phyloP scores from a whole-genome alignment of 2,113 vertebrate species.

The Tyrannus savana region DNA sequence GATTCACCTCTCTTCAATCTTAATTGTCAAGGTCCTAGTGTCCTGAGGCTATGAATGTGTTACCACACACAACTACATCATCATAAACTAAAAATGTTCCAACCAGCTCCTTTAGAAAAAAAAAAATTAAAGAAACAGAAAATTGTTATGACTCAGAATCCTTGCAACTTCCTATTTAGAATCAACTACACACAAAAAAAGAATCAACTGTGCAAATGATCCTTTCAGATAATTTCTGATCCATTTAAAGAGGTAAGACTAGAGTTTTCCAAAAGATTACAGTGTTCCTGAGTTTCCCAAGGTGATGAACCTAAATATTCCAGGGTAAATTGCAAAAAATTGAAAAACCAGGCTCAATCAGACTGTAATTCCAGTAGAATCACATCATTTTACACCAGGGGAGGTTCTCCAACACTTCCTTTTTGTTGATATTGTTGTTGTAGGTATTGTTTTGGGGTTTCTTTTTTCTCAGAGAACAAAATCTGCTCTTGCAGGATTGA shows the following conservation, averaged over 20 bases:
- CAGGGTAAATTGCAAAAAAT: background rate
- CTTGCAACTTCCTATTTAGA: background rate
- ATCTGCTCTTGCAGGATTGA: background rate
- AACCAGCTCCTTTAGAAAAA: background rate
- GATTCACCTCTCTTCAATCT: background rate
- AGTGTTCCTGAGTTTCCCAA: background rate
- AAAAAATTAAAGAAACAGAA: background rate
- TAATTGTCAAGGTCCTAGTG: background rate
- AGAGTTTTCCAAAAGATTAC: background rate
- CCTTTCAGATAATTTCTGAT: background rate
- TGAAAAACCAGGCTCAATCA: background rate
- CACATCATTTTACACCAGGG: background rate
- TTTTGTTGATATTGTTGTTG: background rate
- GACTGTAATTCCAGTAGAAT: background rate
- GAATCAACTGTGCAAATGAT: background rate
- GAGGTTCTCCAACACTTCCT: background rate
- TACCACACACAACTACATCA: background rate
- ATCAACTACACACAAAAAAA: background rate
- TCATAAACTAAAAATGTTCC: background rate
- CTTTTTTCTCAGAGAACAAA: background rate
- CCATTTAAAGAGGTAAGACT: background rate
- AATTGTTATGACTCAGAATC: background rate
- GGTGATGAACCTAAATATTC: background rate
- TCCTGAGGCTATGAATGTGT: slow-evolving; percentile 4
- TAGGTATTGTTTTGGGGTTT: background rate